Evolutionary conservation across 2,113 vertebrate genomes (phyloP), one percentile per base, ranked within the genome.

Genomic region (Craseonycteris thonglongyai): DNA sequence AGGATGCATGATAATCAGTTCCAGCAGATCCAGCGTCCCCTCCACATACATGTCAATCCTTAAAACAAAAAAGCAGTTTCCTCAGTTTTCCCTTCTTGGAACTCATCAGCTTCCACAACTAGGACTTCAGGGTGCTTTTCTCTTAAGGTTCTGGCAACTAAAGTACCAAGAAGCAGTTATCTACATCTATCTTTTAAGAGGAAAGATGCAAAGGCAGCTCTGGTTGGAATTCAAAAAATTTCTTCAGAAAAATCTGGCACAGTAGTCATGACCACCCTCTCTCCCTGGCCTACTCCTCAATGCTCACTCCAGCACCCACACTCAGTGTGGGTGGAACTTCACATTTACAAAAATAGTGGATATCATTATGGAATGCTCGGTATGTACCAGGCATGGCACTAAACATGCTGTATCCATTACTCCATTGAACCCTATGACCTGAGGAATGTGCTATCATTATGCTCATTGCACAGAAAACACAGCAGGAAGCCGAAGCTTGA

Each of bases 21-120:
- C 98, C 98, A 99, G 98, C 15, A 99, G 97, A 61, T 99, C 99
- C 1, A 97, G 96, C 0, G 98, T 91, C 88, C 99, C 99, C 92
- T 99, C 99, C 56, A 98, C 95, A 87, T 98, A 99, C 98, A 99
- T 99, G 97, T 99, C 98, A 97, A 99, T 98, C 98, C 99, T 99
- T 81, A 59, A 96, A 96, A 95, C 6, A 66, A 96, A 92, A 95
- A 61, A 10, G 21, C 35, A 5, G 24, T 13, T 11, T 54, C 84
- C 76, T 97, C 84, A 94, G 86, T 75, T 12, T 61, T 15, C 66
- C 26, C 33, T 91, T 30, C 61, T 71, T 14, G 18, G 47, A 93
- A 54, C 65, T 59, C 72, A 42, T 1, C 19, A 0, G 74, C 9
- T 42, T 63, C 16, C 35, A 85, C 24, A 54, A 9, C 87, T 69